Evolutionary conservation across 1,140 invertebrate species (phyloP).

Genomic region (Megathymus violae): DNA sequence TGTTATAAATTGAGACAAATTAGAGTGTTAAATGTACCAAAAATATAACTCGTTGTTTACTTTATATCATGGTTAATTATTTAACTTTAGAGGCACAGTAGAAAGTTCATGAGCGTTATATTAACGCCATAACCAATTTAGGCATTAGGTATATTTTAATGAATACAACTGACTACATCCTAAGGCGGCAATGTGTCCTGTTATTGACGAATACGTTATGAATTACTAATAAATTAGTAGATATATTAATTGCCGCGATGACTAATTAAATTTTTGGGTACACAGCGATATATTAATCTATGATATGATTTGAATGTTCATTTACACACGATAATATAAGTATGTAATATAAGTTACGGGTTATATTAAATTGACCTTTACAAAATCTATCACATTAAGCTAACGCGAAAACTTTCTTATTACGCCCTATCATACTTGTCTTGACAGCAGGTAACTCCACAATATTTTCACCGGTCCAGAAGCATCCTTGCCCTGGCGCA

Average conservation of each 20-base stretch:
- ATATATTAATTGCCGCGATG: neutral
- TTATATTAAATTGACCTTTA: constrained; percentile 23
- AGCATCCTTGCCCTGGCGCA: constrained; percentile 11
- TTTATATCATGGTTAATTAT: no score
- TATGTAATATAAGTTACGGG: constrained; percentile 9
- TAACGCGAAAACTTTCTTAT: constrained; percentile 32
- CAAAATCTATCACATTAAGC: constrained; percentile 38
- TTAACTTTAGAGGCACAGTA: neutral
- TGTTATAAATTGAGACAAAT: neutral
- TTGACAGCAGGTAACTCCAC: constrained; percentile 11
- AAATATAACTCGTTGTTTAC: no score
- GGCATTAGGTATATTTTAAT: neutral
- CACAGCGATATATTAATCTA: neutral
- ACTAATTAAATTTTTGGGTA: neutral
- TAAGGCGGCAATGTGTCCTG: constrained; percentile 15
- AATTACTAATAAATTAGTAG: no score
- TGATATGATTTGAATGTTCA: constrained; percentile 8
- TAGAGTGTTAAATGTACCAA: constrained; percentile 1
- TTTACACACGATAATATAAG: neutral
- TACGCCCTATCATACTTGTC: constrained; percentile 12
- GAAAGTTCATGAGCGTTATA: neutral
- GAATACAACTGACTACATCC: neutral
- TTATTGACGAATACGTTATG: neutral
- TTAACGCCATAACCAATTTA: neutral
- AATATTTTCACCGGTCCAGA: neutral